Evolutionary conservation across 2,113 vertebrate species (phyloP).

Genomic region (Pardalotus punctatus): DNA sequence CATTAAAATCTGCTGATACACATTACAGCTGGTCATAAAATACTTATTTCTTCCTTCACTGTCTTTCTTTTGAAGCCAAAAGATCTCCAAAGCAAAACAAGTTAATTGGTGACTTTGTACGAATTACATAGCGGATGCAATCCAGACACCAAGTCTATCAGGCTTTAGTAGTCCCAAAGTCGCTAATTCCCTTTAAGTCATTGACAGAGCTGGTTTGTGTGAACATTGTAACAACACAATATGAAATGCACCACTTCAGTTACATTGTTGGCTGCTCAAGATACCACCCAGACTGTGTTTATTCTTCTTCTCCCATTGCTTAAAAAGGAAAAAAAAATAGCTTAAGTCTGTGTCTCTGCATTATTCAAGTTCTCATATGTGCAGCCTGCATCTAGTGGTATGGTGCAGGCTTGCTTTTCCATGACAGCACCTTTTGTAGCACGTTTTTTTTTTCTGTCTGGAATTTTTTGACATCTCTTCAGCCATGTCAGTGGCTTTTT

Average conservation of each 20-base stretch:
- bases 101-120: neutral
- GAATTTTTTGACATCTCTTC: neutral
- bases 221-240: neutral
- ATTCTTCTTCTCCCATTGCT: neutral
- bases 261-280: neutral
- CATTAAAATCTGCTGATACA: neutral
- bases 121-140: neutral
- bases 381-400: neutral
- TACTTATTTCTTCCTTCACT: neutral
- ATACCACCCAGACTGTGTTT: neutral
- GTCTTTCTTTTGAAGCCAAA: neutral
- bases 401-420: neutral
- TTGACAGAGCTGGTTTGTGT: neutral
- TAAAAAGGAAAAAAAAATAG: neutral
- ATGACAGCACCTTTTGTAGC: neutral
- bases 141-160: neutral
- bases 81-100: neutral
- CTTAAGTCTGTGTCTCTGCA: neutral
- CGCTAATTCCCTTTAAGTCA: neutral
- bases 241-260: neutral
- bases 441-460: neutral
- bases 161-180: neutral
- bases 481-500: neutral
- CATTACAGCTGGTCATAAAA: neutral
- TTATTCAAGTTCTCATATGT: fast-evolving